phyloP scores from a whole-genome alignment of 2,113 vertebrate species.

The Psammodynastes pulverulentus region DNA sequence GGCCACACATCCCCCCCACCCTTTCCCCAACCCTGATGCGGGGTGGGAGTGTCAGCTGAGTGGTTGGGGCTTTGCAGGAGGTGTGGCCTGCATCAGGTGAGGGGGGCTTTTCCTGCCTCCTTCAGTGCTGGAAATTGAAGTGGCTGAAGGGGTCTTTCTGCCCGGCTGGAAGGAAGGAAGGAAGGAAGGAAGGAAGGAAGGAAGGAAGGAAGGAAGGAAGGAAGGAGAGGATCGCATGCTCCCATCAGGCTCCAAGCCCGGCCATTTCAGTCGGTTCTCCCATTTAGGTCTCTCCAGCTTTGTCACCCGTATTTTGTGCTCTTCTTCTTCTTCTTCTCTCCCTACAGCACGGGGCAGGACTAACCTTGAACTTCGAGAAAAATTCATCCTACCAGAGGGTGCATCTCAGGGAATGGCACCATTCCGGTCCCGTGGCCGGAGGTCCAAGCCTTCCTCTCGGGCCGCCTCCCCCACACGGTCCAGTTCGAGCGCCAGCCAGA shows the following conservation, averaged over 20 bases:
- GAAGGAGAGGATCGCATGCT: accelerated
- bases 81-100: not conserved
- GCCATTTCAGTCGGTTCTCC: not conserved
- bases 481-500: conserved; percentile 95
- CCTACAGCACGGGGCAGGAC: conserved; percentile 89
- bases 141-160: accelerated
- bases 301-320: not conserved
- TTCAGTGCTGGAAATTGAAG: not conserved
- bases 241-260: not conserved
- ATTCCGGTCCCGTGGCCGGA: conserved; percentile 89
- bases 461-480: conserved; percentile 93
- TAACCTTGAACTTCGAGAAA: conserved; percentile 96
- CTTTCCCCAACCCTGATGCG: not conserved
- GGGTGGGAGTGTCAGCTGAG: not conserved
- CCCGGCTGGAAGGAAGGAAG: not conserved
- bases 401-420: conserved; percentile 90
- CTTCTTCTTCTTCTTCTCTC: not conserved
- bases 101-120: not conserved
- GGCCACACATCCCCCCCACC: not conserved
- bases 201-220: too few relatives aligned
- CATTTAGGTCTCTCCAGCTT: too few relatives aligned
- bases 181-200: too few relatives aligned
- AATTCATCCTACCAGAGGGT: conserved; percentile 95
- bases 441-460: conserved; percentile 93
- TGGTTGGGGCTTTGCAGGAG: not conserved